A percentile compares a stretch with the other conserved stretches of the same genome.
Evolutionary conservation across 2,113 vertebrate species (phyloP).

Genomic region (Bucco capensis): DNA sequence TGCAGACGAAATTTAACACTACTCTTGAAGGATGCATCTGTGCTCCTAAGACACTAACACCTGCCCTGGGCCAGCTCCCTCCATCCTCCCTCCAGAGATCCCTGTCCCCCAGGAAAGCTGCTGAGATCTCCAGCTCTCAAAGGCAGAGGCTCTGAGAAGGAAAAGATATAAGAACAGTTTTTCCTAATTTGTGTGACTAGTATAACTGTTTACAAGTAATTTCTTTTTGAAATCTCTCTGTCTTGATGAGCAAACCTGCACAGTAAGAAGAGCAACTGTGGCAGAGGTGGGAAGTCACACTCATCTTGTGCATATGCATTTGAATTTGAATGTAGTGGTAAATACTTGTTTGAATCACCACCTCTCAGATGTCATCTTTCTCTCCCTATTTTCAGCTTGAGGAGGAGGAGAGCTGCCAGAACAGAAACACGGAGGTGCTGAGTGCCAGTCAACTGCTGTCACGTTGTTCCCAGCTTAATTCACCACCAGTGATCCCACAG

Average conservation of each 20-base stretch:
- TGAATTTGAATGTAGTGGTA: slow-evolving; percentile 54
- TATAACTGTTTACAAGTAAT: background rate
- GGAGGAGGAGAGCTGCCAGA: slow-evolving; percentile 42
- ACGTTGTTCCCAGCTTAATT: background rate
- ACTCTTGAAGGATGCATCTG: fast-evolving
- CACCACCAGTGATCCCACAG: background rate
- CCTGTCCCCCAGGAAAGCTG: background rate
- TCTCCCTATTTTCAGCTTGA: slow-evolving; percentile 31
- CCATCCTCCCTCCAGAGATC: background rate
- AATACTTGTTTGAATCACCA: slow-evolving; percentile 50
- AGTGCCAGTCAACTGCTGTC: slow-evolving; percentile 29
- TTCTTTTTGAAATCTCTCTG: background rate
- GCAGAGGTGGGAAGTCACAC: slow-evolving; percentile 25
- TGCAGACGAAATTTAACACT: background rate
- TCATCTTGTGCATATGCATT: slow-evolving; percentile 28
- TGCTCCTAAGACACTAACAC: background rate
- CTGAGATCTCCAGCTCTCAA: background rate
- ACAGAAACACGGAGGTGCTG: background rate
- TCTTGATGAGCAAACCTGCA: slow-evolving; percentile 8
- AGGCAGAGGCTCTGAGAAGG: background rate
- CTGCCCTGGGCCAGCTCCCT: background rate
- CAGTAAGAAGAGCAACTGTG: slow-evolving; percentile 20
- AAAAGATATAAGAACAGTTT: background rate
- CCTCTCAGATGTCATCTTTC: slow-evolving; percentile 16
- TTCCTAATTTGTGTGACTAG: background rate